Conservation (phyloP, 2,888 invertebrate genomes). For the Synanthedon andrenaeformis region DNA sequence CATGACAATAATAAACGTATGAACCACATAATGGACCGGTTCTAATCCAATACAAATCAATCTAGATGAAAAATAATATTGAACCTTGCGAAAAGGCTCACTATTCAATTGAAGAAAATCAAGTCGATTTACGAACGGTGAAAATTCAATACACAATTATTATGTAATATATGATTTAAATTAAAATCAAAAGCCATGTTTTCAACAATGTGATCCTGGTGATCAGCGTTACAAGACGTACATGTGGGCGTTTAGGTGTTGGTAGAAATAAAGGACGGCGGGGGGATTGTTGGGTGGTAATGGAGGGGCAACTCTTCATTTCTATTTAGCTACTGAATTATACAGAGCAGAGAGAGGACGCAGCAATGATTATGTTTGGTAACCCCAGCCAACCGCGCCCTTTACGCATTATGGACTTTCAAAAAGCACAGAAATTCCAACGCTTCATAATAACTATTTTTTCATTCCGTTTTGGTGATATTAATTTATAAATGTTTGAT, state of each 20-base stretch:
- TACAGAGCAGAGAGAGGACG: conserved; percentile 58
- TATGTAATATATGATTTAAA: not conserved
- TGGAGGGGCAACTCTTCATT: conserved; percentile 52
- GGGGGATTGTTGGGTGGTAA: conserved; percentile 26
- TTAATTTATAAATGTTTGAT: too few relatives aligned
- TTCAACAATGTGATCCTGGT: conserved; percentile 5
- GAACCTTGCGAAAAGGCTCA: too few relatives aligned
- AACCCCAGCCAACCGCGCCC: conserved; percentile 41
- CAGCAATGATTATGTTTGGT: conserved; percentile 65
- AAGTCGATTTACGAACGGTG: too few relatives aligned
- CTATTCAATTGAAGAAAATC: too few relatives aligned
- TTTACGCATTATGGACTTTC: conserved; percentile 19
- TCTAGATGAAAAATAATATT: too few relatives aligned
- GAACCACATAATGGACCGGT: too few relatives aligned
- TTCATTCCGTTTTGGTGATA: too few relatives aligned
- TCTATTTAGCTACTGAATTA: conserved; percentile 66
- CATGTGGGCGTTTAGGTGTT: conserved; percentile 42
- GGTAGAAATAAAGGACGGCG: conserved; percentile 29
- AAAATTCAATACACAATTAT: too few relatives aligned
- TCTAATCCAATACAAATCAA: too few relatives aligned
- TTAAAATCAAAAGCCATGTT: conserved; percentile 17
- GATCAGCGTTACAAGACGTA: conserved; percentile 35
- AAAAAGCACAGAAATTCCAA: conserved; percentile 33
- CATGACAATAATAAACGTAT: too few relatives aligned
- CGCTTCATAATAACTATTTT: too few relatives aligned